phyloP scores from a whole-genome alignment of 2,888 invertebrate genomes.

The Teleogryllus oceanicus region DNA sequence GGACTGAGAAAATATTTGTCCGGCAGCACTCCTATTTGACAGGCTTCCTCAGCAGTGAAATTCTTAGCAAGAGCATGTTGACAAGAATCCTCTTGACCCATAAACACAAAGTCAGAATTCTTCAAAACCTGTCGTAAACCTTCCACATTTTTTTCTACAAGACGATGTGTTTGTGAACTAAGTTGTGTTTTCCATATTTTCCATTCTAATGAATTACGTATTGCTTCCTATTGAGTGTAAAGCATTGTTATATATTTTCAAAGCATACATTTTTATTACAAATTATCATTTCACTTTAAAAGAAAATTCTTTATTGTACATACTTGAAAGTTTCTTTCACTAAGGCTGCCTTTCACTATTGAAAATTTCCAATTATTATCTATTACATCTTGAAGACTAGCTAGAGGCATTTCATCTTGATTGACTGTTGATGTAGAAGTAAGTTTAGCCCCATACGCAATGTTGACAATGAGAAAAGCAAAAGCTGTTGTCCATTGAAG shows the following conservation, averaged over 20 bases:
- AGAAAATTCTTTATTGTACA: not conserved
- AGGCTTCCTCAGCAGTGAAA: slow-evolving; percentile 24
- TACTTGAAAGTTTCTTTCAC: slow-evolving; percentile 20
- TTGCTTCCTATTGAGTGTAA: too few species aligned
- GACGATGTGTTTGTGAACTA: too few species aligned
- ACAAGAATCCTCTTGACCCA: slow-evolving; percentile 28
- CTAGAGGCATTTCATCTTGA: not conserved
- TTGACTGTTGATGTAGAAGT: slow-evolving; percentile 21
- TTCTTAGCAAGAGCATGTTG: not conserved
- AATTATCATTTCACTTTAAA: not conserved
- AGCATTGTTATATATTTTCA: too few species aligned
- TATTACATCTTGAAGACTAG: slow-evolving; percentile 18
- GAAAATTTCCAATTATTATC: slow-evolving; percentile 24
- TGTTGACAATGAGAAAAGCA: slow-evolving; percentile 21
- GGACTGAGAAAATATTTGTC: slow-evolving; percentile 22
- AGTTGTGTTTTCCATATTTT: too few species aligned
- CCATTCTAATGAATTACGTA: too few species aligned
- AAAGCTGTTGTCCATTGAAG: slow-evolving; percentile 19
- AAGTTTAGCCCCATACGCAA: slow-evolving; percentile 26
- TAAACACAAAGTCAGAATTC: slow-evolving; percentile 25
- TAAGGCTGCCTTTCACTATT: slow-evolving; percentile 23
- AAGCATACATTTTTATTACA: too few species aligned
- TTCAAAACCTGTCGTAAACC: slow-evolving; percentile 12
- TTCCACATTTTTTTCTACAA: too few species aligned
- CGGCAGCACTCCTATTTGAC: slow-evolving; percentile 20